phyloP scores from a whole-genome alignment of 2,888 invertebrate genomes.

The Drosophila macrothrix region DNA sequence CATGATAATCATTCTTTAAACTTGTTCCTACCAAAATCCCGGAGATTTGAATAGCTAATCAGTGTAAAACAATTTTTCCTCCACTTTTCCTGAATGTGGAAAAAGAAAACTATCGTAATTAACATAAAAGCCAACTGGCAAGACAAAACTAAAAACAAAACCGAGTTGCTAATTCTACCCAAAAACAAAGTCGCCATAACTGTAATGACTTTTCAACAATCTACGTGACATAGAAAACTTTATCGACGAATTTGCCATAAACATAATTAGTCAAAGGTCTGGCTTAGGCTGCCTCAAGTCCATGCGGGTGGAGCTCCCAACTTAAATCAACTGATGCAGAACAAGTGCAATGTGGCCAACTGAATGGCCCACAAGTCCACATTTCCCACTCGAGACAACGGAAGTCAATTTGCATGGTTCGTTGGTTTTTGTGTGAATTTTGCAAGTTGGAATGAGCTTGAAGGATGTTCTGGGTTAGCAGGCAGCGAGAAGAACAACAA shows the following conservation, averaged over 20 bases:
- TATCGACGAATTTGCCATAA: constrained; percentile 58
- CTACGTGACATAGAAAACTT: constrained; percentile 63
- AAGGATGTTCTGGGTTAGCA: constrained; percentile 37
- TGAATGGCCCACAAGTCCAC: constrained; percentile 1
- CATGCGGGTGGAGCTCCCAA: constrained; percentile 25
- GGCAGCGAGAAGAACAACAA: constrained; percentile 6
- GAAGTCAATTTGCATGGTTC: constrained; percentile 58
- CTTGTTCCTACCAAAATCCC: background rate
- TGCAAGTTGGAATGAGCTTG: constrained; percentile 43
- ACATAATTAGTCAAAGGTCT: constrained; percentile 57
- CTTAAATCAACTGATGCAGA: constrained; percentile 42
- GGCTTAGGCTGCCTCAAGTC: constrained; percentile 5
- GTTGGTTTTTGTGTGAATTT: constrained; percentile 57
- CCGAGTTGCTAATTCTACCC: constrained; percentile 4
- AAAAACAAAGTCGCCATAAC: constrained; percentile 16
- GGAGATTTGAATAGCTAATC: background rate
- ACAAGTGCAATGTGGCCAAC: constrained; percentile 54
- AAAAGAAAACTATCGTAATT: constrained; percentile 27
- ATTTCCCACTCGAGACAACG: constrained; percentile 33
- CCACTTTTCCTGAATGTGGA: background rate
- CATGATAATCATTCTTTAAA: background rate
- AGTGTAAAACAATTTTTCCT: background rate
- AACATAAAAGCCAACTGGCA: constrained; percentile 12
- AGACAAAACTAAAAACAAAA: constrained; percentile 5
- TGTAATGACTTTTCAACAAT: constrained; percentile 57